These are phyloP conservation scores for Pomatorhinus ruficollis DNA, from an alignment of 2,113 vertebrate genomes.

Conservation along the genomic window DNA sequence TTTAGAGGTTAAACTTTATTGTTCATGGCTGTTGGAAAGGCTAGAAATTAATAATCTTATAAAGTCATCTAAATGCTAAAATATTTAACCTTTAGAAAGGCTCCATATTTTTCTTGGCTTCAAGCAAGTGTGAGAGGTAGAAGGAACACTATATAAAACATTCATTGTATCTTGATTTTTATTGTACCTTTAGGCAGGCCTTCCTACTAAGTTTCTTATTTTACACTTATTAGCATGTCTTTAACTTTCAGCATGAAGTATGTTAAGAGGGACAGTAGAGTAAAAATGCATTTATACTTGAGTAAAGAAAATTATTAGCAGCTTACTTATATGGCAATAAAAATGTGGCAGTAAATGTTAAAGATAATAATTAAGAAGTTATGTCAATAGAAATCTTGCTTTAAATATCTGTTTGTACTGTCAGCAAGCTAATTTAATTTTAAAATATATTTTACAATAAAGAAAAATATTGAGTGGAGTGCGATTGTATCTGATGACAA, in stretches of 20 bases:
- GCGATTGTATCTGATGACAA: neutral
- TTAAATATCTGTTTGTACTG: neutral
- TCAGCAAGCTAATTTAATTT: neutral
- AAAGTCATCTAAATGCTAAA: conserved; percentile 60
- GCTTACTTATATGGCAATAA: neutral
- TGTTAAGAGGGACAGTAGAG: neutral
- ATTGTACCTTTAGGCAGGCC: neutral
- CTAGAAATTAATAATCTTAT: conserved; percentile 59
- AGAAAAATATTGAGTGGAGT: neutral
- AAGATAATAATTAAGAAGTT: neutral
- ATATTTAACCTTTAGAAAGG: conserved; percentile 57
- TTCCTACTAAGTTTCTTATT: neutral
- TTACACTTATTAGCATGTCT: conserved; percentile 29
- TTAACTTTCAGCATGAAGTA: conserved; percentile 2
- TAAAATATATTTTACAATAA: neutral
- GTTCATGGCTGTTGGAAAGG: neutral
- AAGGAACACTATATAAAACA: conserved; percentile 34
- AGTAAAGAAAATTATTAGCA: neutral
- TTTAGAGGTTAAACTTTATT: conserved; percentile 51
- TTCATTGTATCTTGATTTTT: conserved; percentile 35
- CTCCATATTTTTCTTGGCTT: conserved; percentile 45
- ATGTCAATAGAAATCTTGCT: neutral
- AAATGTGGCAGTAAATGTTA: neutral
- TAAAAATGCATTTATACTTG: conserved; percentile 24
- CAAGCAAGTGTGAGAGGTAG: neutral